These are phyloP conservation scores for Galemys pyrenaicus DNA, from an alignment of 2,113 vertebrate genomes.

Conservation along the genomic window DNA sequence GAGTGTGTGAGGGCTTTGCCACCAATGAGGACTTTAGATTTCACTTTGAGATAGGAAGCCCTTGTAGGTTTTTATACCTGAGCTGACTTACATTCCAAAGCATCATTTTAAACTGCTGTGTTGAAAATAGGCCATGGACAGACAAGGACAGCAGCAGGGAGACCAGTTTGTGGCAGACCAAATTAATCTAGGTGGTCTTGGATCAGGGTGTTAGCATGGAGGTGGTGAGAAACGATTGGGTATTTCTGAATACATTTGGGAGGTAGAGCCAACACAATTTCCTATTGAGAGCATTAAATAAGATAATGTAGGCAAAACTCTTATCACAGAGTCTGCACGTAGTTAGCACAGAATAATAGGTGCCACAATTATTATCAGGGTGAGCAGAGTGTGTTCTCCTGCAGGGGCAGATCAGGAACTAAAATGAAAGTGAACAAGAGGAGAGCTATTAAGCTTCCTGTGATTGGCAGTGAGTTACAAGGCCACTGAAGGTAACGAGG, in stretches of 20 bases:
- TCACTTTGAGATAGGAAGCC: not conserved
- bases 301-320: not conserved
- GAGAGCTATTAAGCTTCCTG: not conserved
- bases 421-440: not conserved
- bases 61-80: not conserved
- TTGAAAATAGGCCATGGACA: conserved; percentile 42
- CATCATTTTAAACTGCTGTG: not conserved
- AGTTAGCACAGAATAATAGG: not conserved
- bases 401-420: not conserved
- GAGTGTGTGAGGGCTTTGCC: not conserved
- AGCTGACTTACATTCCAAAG: conserved; percentile 20
- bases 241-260: not conserved
- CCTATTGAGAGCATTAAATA: not conserved
- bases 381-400: not conserved
- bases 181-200: not conserved
- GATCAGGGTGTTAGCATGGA: not conserved
- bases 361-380: not conserved
- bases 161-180: not conserved
- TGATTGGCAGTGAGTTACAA: not conserved
- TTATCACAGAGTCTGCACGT: not conserved
- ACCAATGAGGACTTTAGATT: not conserved
- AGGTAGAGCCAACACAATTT: not conserved
- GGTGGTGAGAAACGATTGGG: not conserved
- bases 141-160: not conserved
- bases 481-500: not conserved